Base-by-base conservation (phyloP, 2,797 vertebrate species). In the Brotula barbata region DNA sequence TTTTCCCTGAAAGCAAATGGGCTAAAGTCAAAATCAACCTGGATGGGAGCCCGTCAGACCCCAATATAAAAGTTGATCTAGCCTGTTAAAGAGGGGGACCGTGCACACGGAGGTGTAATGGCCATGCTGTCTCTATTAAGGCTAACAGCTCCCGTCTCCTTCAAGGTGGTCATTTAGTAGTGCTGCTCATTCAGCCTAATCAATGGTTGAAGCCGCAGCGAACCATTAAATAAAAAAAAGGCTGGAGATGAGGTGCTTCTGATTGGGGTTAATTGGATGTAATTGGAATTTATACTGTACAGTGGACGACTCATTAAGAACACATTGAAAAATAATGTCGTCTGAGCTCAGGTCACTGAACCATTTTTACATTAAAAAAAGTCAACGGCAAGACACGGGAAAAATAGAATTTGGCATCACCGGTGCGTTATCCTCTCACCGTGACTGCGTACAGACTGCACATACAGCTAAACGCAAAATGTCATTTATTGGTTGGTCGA, bases 241-340 rank as follows among this genome's bases (percentile, higher is more conserved):
- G 81, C 86, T 88, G 63, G 87, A 91, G 92, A 94, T 91, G 93
- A 93, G 93, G 91, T 86, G 92, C 92, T 91, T 94, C 91, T 95
- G 94, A 95, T 95, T 96, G 94, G 94, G 95, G 95, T 96, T 97
- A 97, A 97, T 96, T 95, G 93, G 92, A 93, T 95, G 94, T 95
- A 96, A 95, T 95, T 94, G 92, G 91, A 96, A 96, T 96, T 94
- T 95, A 95, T 95, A 93, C 92, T 88, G 78, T 92, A 92, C 92
- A 93, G 92, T 91, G 91, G 75, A 90, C 86, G 91, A 94, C 92
- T 93, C 91, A 93, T 92, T 92, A 93, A 90, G 91, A 89, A 90
- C 89, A 87, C 87, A 90, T 91, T 87, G 89, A 87, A 91, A 89
- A 89, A 88, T 89, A 90, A 91, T 90, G 89, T 91, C 80, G 67